Base-by-base conservation (phyloP, 1,140 invertebrate species). In the Mylabris phalerata region DNA sequence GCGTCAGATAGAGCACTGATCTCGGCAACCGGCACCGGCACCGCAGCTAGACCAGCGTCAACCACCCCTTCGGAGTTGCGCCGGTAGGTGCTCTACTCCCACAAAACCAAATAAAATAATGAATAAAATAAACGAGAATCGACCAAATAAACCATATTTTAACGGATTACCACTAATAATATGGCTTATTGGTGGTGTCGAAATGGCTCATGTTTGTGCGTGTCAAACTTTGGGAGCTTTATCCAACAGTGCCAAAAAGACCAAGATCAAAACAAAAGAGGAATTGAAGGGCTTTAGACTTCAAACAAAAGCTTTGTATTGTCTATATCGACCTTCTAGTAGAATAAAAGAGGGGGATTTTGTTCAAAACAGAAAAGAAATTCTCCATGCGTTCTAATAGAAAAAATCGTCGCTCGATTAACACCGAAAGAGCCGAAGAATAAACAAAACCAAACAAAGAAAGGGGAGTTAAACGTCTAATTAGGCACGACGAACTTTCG, bases 11-110 rank as follows among this genome's bases (percentile, higher is more conserved):
- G 62, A 55, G 63, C 62, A 59, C 61, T 59, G 56, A 71, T 62
- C 68, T 70, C 68, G 57, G 64, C 65, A 50, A 72, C 71, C 63
- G 72, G 72, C 60, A 74, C 70, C 60, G 72, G 72, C 65, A 73
- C 71, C 56, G 64, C 66, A 57, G 69, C 65, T 64, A 69, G 64
- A 62, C 71, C 71, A 50, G 70, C 67, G 64, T 74, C 72, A 57
- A 74, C 72, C 61, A 72, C 71, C 62, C 71, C 71, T 63, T 74
- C 71, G 60, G 71, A 73, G 68, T 74, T 74, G 66, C 71, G 73
- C 47, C 72, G 73, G 66, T 74, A 74, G 50, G 72, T 74, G 67
- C 69, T 72, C 71, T 74, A 63, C 26, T 61, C 67, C 64, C 65
- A 64, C 63, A 64, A 67, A 65, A 57, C 38, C 42, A 64, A 62